phyloP scores from a whole-genome alignment of 1,140 invertebrate species.

The Asobara japonica region DNA sequence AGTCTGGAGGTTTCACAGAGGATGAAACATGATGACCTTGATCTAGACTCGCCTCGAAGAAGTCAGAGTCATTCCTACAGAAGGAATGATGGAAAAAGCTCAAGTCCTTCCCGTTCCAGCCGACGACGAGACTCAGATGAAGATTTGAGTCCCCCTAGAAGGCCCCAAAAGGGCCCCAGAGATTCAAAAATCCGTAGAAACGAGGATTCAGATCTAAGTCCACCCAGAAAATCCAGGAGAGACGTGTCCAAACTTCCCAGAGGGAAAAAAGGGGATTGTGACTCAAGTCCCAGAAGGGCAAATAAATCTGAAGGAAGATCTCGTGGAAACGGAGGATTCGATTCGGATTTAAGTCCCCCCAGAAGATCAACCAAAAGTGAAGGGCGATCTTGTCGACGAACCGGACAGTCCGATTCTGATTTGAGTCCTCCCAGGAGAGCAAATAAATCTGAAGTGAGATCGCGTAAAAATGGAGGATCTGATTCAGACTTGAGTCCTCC shows the following conservation, averaged over 20 bases:
- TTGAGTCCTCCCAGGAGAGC: constrained; percentile 39
- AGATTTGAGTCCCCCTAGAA: constrained; percentile 39
- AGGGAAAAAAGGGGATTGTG: constrained; percentile 30
- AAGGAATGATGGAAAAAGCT: constrained; percentile 25
- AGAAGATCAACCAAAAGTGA: constrained; percentile 37
- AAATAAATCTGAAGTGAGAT: constrained; percentile 31
- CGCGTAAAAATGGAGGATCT: constrained; percentile 23
- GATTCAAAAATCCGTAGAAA: neutral
- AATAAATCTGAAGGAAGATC: constrained; percentile 32
- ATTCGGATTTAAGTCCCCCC: constrained; percentile 43
- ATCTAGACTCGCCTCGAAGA: constrained; percentile 43
- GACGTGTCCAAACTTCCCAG: neutral
- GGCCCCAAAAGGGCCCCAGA: neutral
- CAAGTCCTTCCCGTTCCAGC: constrained; percentile 43
- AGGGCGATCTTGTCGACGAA: constrained; percentile 29
- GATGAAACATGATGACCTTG: constrained; percentile 30
- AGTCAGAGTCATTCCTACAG: neutral
- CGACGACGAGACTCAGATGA: constrained; percentile 42
- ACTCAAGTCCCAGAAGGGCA: constrained; percentile 41
- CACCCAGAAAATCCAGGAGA: constrained; percentile 49
- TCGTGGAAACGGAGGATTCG: constrained; percentile 20
- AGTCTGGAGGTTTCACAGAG: neutral
- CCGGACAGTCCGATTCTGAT: constrained; percentile 37
- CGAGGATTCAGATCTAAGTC: constrained; percentile 33
- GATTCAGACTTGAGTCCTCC: constrained; percentile 43